phyloP scores from a whole-genome alignment of 2,888 invertebrate species.

The Cinara cedri region DNA sequence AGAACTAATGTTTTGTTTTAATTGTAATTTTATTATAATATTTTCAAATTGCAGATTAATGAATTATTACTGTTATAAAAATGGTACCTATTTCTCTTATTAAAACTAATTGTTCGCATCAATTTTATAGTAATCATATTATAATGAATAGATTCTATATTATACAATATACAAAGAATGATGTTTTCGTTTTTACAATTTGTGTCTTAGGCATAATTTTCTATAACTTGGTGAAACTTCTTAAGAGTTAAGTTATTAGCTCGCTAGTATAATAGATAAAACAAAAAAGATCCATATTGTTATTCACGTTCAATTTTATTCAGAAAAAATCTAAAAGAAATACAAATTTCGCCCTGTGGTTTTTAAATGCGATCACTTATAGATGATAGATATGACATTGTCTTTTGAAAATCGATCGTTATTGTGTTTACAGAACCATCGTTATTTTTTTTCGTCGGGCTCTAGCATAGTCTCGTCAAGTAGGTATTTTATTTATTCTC shows the following conservation, averaged over 20 bases:
- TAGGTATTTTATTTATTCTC: conserved; percentile 31
- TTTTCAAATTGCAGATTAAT: no score
- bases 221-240: not conserved
- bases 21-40: no score
- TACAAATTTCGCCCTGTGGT: conserved; percentile 1
- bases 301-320: conserved; percentile 4
- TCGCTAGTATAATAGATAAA: not conserved
- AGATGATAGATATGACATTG: not conserved
- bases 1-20: no score
- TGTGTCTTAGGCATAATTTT: not conserved
- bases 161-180: no score
- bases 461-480: no score
- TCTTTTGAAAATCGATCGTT: conserved; percentile 22
- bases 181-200: not conserved
- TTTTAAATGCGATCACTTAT: not conserved
- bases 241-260: conserved; percentile 10
- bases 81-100: no score
- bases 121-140: no score
- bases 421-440: not conserved
- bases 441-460: conserved; percentile 14
- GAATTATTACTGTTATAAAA: no score
- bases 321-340: not conserved
- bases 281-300: not conserved
- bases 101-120: no score
- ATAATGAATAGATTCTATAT: no score